Evolutionary conservation across 2,113 vertebrate species (phyloP).

Genomic region (Rhabdomys dilectus): DNA sequence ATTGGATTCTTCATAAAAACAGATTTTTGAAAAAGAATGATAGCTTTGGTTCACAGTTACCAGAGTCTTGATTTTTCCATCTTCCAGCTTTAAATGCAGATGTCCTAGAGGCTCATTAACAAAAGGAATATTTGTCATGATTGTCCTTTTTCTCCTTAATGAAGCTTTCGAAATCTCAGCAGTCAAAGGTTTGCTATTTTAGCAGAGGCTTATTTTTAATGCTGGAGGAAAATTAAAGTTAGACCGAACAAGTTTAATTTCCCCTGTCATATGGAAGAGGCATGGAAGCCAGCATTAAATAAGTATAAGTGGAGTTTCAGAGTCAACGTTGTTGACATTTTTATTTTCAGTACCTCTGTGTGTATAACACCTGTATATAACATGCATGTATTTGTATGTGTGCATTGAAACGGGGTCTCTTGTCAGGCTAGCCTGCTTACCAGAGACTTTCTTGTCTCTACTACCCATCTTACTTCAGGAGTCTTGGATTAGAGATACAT

Average conservation of each 20-base stretch:
- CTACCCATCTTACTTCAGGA: not conserved
- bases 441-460: not conserved
- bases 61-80: not conserved
- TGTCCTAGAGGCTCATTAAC: conserved; percentile 43
- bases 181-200: conserved; percentile 39
- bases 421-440: not conserved
- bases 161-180: conserved; percentile 60
- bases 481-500: not conserved
- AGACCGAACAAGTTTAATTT: conserved; percentile 49
- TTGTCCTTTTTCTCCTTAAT: conserved; percentile 27
- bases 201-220: conserved; percentile 49
- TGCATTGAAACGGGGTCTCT: not conserved
- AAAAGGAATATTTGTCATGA: conserved; percentile 39
- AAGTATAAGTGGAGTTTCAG: not conserved
- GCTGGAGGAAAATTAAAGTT: conserved; percentile 61
- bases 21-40: conserved; percentile 21
- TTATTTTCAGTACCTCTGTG: not conserved
- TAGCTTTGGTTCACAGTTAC: conserved; percentile 30
- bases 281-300: not conserved
- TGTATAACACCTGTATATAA: not conserved
- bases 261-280: not conserved
- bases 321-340: not conserved
- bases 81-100: conserved; percentile 50
- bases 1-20: conserved; percentile 37
- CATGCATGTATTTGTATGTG: not conserved